A percentile compares a stretch with the other conserved stretches of the same genome.
Conservation (phyloP, 2,113 vertebrate species). For the Oxyruncus cristatus region DNA sequence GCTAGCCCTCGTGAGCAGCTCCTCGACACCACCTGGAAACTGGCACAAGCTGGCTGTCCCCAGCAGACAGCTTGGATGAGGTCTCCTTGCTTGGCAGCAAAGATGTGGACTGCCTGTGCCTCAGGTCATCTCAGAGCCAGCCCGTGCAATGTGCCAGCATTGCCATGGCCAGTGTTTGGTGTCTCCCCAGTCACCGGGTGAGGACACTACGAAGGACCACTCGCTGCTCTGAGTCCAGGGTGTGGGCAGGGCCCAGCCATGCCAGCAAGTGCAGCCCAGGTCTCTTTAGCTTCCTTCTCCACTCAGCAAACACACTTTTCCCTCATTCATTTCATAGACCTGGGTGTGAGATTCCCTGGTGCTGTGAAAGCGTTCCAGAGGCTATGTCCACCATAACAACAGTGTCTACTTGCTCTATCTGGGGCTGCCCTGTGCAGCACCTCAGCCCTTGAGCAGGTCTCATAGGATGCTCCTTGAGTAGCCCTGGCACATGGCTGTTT, state of each 20-base stretch:
- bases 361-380: not conserved
- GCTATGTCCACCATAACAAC: rapidly evolving
- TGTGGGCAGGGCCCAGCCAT: not conserved
- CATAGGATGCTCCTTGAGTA: not conserved
- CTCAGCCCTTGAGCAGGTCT: not conserved
- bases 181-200: rapidly evolving
- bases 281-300: not conserved
- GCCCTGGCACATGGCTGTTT: not conserved
- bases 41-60: rapidly evolving
- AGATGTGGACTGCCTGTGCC: not conserved
- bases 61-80: not conserved
- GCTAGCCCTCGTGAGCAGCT: not conserved
- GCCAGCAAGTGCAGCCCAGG: rapidly evolving
- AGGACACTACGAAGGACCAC: not conserved
- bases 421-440: not conserved
- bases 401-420: not conserved
- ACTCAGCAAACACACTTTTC: not conserved
- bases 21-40: not conserved
- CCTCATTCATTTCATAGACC: not conserved
- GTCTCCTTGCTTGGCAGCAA: not conserved
- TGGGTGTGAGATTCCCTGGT: not conserved
- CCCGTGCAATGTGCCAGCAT: rapidly evolving
- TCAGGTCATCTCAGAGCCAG: not conserved
- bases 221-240: not conserved
- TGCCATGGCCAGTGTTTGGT: not conserved